These are phyloP conservation scores for Xylocampa areola DNA, from an alignment of 2,888 invertebrate genomes.

Conservation along the genomic window DNA sequence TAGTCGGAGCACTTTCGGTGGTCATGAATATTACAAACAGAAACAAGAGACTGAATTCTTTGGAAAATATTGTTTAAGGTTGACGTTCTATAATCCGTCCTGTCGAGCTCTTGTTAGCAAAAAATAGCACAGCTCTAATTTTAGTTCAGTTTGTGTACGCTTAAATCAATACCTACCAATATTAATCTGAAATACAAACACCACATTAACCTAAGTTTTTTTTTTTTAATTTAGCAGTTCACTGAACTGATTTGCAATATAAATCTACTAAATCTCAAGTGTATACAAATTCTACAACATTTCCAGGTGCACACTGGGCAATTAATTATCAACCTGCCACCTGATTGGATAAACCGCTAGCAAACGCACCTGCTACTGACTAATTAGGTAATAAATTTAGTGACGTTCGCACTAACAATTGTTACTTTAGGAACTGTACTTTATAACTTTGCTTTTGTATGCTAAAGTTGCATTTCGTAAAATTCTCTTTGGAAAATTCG, in stretches of 20 bases:
- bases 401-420: constrained; percentile 7
- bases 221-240: background rate
- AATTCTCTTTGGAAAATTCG: no score
- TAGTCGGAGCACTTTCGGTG: no score
- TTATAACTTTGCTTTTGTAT: constrained; percentile 16
- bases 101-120: no score
- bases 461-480: no score
- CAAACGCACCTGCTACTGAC: constrained; percentile 48
- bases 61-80: no score
- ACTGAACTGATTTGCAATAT: constrained; percentile 12
- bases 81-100: no score
- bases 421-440: constrained; percentile 11
- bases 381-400: constrained; percentile 39
- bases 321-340: constrained; percentile 48
- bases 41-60: no score
- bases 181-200: constrained; percentile 9
- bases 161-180: background rate
- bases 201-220: constrained; percentile 1
- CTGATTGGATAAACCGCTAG: constrained; percentile 48
- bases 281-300: constrained; percentile 20
- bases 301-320: constrained; percentile 6
- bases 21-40: no score
- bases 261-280: constrained; percentile 29
- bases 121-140: no score
- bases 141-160: no score